Evolutionary conservation across 1,140 invertebrate genomes (phyloP), one percentile per base, ranked within the genome.

Genomic region (Littorina saxatilis): DNA sequence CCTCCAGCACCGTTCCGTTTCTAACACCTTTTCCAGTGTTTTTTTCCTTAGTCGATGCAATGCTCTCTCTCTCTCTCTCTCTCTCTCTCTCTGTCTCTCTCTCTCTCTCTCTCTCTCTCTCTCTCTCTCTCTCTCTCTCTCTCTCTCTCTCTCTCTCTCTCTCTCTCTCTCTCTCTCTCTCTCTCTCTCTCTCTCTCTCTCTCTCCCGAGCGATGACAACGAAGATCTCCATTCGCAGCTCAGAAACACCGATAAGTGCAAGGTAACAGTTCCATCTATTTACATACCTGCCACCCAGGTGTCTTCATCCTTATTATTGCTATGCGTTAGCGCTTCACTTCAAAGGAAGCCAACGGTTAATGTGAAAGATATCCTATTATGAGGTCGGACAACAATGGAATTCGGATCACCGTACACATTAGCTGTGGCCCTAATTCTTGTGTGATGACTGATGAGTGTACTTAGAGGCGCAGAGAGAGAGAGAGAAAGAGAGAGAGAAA

Each of bases 181-280:
- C 32, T 2, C 68, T 39, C 27, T 39, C 55, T 58, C 32, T 52
- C 50, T 76, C 74, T 76, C 13, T 47, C 50, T 23, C 50, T 76
- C 13, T 23, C 40, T 76, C 27, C 3, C 76, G 15, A n/a, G n/a
- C n/a, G n/a, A n/a, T n/a, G n/a, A n/a, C n/a, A n/a, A n/a, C n/a
- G n/a, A n/a, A n/a, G n/a, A n/a, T n/a, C n/a, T n/a, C n/a, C n/a
- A n/a, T n/a, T n/a, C n/a, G n/a, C n/a, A n/a, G n/a, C n/a, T n/a
- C n/a, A n/a, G n/a, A n/a, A n/a, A n/a, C n/a, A n/a, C n/a, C n/a
- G n/a, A n/a, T n/a, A n/a, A n/a, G n/a, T n/a, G n/a, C n/a, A n/a
- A n/a, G n/a, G n/a, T n/a, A n/a, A n/a, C 35, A 23, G 27, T 32
- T 32, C 68, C n/a, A 23, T 32, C 39, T 50, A 13, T 50, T 43